These are phyloP conservation scores for Ichneumoninae sp. DNA, from an alignment of 2,888 invertebrate species.

Conservation along the genomic window DNA sequence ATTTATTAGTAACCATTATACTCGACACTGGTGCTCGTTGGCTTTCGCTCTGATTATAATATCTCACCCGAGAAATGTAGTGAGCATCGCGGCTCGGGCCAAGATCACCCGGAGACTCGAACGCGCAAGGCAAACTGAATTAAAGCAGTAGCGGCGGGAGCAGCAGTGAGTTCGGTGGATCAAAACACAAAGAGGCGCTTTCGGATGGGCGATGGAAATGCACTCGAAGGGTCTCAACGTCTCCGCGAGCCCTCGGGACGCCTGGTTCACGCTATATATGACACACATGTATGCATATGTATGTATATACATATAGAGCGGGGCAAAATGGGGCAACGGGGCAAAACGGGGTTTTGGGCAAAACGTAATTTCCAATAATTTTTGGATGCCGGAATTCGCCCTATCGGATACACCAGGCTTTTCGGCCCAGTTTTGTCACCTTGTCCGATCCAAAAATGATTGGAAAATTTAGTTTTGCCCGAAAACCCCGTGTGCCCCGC, in stretches of 20 bases:
- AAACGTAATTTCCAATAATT: too few relatives aligned
- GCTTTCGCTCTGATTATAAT: slow-evolving; percentile 67
- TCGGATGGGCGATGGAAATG: slow-evolving; percentile 69
- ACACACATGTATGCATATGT: background rate
- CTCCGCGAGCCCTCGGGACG: slow-evolving; percentile 31
- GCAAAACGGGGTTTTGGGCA: too few relatives aligned
- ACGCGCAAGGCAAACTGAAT: slow-evolving; percentile 72
- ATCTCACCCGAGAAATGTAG: slow-evolving; percentile 32
- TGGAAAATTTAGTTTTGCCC: too few relatives aligned
- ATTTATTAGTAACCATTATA: slow-evolving; percentile 69
- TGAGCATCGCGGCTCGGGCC: slow-evolving; percentile 31
- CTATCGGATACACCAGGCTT: too few relatives aligned
- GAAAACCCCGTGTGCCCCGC: too few relatives aligned
- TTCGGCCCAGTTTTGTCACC: too few relatives aligned
- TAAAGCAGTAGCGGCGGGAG: slow-evolving; percentile 63
- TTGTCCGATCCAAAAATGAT: too few relatives aligned
- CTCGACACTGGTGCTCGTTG: slow-evolving; percentile 34
- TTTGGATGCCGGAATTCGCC: too few relatives aligned
- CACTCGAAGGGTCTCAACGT: slow-evolving; percentile 45
- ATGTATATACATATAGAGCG: background rate
- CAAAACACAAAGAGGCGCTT: slow-evolving; percentile 59
- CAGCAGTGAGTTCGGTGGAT: slow-evolving; percentile 61
- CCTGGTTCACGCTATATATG: background rate
- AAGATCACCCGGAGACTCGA: slow-evolving; percentile 55
- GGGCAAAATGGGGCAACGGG: too few relatives aligned